Base-by-base conservation (phyloP, 2,888 invertebrate species). In the Lepidonotus clava region DNA sequence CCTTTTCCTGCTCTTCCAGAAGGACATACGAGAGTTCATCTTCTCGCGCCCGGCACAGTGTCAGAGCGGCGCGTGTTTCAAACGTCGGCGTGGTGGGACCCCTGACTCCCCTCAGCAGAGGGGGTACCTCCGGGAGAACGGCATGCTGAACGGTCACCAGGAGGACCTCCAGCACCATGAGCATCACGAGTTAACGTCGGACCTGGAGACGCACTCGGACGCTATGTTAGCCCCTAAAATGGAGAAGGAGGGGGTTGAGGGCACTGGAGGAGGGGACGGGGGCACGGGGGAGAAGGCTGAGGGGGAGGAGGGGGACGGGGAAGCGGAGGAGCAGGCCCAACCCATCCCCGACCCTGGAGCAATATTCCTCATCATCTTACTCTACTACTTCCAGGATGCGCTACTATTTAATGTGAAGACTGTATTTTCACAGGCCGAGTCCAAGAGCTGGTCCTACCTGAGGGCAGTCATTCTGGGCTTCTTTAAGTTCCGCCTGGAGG, bases 341-440 rank as follows among this genome's bases (percentile, higher is more conserved):
- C 88, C 89, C 1, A 32, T 84, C 2, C 53, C 84, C 0, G 90
- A 90, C 66, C 87, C 83, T 0, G 89, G 89, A 14, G 89, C 87
- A 14, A 88, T 88, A 66, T 90, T 89, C 84, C 87, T 90, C 46
- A 90, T 90, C 41, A 90, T 90, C 36, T 86, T 90, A 24, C 87
- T 89, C 66, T 90, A 90, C 61, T 90, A 89, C 86, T 90, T 90
- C 85, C 90, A 90, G 61, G 89, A 89, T 61, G 88, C 89, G 8
- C 53, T 77, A 38, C 85, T 89, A 67, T 87, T 89, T 28, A 86
- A 87, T 51, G 83, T 89, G 14, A 88, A 87, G 80, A 88, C 87
- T 0, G 86, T 86, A 4, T 80, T 40, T 28, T 71, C 66, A 1
- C 51, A 46, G 24, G 36, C 76, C 21, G 89, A 89, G 41, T 36